Percentiles rank a stretch among this genome's conserved stretches.
Evolutionary conservation across 2,113 vertebrate genomes (phyloP).

Genomic region (Tragelaphus imberbis): DNA sequence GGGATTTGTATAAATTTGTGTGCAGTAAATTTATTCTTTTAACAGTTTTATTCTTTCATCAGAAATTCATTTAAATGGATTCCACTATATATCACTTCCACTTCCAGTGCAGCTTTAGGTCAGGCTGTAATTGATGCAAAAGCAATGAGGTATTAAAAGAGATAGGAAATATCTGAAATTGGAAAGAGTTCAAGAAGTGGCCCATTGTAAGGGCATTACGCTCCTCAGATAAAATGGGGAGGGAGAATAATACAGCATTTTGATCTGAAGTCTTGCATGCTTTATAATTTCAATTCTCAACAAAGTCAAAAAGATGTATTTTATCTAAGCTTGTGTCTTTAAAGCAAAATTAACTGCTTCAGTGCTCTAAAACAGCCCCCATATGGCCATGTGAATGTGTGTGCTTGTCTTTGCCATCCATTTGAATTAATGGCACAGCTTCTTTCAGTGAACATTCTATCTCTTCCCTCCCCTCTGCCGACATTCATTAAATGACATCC

Average conservation of each 20-base stretch:
- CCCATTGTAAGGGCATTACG: constrained; percentile 67
- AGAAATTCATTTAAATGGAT: constrained; percentile 86
- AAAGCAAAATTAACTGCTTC: constrained; percentile 60
- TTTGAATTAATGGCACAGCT: constrained; percentile 48
- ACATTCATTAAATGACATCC: constrained; percentile 64
- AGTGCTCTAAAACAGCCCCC: constrained; percentile 39
- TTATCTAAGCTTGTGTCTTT: constrained; percentile 41
- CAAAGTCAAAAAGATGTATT: constrained; percentile 48
- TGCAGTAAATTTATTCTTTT: constrained; percentile 83
- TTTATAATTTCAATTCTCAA: constrained; percentile 63
- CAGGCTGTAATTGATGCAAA: constrained; percentile 83
- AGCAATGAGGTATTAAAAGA: constrained; percentile 83
- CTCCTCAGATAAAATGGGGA: constrained; percentile 36
- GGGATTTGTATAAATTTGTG: constrained; percentile 84
- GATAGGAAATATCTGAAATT: constrained; percentile 80
- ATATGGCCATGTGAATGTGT: background rate
- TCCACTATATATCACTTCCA: constrained; percentile 80
- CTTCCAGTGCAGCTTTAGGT: constrained; percentile 79
- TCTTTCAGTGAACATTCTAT: constrained; percentile 10
- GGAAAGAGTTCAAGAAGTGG: constrained; percentile 78
- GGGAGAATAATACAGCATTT: constrained; percentile 38
- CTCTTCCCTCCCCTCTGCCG: background rate
- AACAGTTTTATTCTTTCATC: constrained; percentile 86
- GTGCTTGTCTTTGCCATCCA: constrained; percentile 1
- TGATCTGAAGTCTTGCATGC: constrained; percentile 44